Evolutionary conservation across 1,140 invertebrate species (phyloP).

Genomic region (Pseudachorutes palmiensis): DNA sequence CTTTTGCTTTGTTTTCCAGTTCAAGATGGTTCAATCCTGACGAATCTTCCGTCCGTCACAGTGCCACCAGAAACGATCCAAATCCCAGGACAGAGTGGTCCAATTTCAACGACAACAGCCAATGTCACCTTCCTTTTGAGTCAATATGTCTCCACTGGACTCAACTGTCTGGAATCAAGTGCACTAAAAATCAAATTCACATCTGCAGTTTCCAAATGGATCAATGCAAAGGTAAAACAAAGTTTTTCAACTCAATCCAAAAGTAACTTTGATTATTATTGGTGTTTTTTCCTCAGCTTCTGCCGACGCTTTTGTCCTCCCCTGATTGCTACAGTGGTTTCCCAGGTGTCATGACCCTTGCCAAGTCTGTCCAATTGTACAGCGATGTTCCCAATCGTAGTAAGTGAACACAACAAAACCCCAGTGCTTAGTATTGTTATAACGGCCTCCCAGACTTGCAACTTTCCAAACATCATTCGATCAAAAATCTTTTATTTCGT

Average conservation of each 20-base stretch:
- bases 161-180: not conserved
- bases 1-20: not conserved
- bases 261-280: constrained; percentile 3
- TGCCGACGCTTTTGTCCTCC: constrained; percentile 15
- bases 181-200: not conserved
- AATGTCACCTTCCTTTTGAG: constrained; percentile 8
- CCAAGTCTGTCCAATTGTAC: constrained; percentile 14
- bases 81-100: not conserved
- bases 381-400: not conserved
- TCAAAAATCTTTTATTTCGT: not conserved
- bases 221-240: not conserved
- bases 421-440: constrained; percentile 15
- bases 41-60: constrained; percentile 1
- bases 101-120: not conserved
- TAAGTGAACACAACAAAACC: not conserved
- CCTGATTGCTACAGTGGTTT: constrained; percentile 17
- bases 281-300: constrained; percentile 1
- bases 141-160: not conserved
- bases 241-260: not conserved
- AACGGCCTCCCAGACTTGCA: constrained; percentile 26
- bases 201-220: not conserved
- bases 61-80: not conserved
- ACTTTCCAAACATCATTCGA: not conserved
- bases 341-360: constrained; percentile 10
- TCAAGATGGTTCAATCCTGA: constrained; percentile 1